These are phyloP conservation scores for Propithecus coquereli DNA, from an alignment of 2,113 vertebrate genomes.

Conservation along the genomic window DNA sequence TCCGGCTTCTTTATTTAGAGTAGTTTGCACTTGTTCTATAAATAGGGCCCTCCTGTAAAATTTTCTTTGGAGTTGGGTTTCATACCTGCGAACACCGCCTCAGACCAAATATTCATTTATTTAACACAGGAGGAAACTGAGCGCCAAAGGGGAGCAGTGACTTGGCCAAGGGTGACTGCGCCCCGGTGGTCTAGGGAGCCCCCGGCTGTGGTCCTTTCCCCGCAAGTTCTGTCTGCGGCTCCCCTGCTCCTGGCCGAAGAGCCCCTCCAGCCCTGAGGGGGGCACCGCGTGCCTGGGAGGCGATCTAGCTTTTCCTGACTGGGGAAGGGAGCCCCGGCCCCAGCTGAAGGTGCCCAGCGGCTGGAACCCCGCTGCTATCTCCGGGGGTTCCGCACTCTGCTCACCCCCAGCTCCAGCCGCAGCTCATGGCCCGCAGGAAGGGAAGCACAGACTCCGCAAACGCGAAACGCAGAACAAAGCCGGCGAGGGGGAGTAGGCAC, in stretches of 20 bases:
- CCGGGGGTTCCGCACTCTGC: rapidly evolving
- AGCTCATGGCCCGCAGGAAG: not conserved
- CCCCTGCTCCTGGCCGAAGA: not conserved
- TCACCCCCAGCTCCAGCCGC: rapidly evolving
- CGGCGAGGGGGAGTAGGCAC: not conserved
- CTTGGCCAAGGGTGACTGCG: not conserved
- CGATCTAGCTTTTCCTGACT: rapidly evolving
- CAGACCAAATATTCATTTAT: not conserved
- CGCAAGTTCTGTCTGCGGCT: rapidly evolving
- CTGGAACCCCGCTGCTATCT: not conserved
- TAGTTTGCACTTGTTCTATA: not conserved
- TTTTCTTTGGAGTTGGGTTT: not conserved
- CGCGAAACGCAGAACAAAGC: not conserved
- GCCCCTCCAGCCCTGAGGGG: rapidly evolving
- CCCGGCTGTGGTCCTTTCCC: rapidly evolving
- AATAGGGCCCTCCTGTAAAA: not conserved
- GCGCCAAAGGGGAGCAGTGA: not conserved
- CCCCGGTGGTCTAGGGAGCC: rapidly evolving
- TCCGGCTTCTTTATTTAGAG: not conserved
- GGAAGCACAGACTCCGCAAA: not conserved
- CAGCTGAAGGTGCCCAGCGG: not conserved
- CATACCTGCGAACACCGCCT: not conserved
- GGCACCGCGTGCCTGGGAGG: rapidly evolving
- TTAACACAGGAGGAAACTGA: not conserved
- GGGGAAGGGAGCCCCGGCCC: rapidly evolving